Percentiles rank a stretch among this genome's conserved stretches.
Conservation (phyloP, 2,797 vertebrate species). For the Circus cinereus region DNA sequence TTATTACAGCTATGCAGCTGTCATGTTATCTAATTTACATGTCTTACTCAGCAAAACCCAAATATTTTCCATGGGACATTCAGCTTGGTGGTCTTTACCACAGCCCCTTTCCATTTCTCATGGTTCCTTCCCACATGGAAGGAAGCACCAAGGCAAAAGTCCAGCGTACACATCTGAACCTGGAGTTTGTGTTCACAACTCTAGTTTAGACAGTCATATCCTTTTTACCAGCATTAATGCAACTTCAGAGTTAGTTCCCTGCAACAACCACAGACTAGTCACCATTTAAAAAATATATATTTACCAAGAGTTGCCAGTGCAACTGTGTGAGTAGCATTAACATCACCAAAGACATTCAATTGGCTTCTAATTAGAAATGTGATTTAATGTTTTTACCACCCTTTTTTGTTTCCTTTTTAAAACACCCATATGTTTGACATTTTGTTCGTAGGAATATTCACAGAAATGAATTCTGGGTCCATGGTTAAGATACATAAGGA, state of each 20-base stretch:
- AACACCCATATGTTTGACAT: slow-evolving; percentile 32
- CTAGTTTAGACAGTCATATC: not conserved
- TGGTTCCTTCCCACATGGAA: not conserved
- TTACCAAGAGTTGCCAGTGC: not conserved
- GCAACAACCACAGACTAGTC: not conserved
- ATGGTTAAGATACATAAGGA: not conserved
- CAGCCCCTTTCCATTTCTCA: not conserved
- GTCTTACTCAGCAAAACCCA: not conserved
- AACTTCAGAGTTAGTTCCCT: not conserved
- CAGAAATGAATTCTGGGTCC: not conserved
- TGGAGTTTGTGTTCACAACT: not conserved
- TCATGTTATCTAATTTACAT: not conserved
- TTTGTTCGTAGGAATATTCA: not conserved
- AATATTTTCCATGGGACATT: not conserved
- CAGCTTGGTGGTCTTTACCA: not conserved
- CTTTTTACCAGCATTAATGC: not conserved
- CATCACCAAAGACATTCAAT: not conserved
- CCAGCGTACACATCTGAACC: not conserved
- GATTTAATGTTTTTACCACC: not conserved
- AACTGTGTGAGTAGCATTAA: not conserved
- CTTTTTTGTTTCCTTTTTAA: slow-evolving; percentile 15
- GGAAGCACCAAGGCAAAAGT: not conserved
- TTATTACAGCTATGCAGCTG: not conserved
- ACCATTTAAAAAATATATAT: not conserved
- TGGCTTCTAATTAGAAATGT: slow-evolving; percentile 25